phyloP scores from a whole-genome alignment of 1,140 invertebrate genomes.

The Zelostemma sp. region DNA sequence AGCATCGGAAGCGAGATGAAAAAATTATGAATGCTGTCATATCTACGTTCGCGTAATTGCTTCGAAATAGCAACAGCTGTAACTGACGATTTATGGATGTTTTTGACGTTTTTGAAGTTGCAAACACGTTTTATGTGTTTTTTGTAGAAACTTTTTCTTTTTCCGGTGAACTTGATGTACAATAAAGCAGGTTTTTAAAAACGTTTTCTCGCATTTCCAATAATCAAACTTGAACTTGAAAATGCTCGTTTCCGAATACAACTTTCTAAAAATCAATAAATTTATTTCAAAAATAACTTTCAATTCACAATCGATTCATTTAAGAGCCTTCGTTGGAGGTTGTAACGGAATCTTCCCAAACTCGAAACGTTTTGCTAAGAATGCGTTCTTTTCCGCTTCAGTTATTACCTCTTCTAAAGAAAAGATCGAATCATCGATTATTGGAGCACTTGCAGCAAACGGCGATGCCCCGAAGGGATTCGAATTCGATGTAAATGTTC shows the following conservation, averaged over 20 bases:
- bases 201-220: too few relatives aligned
- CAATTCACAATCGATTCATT: slow-evolving; percentile 27
- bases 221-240: too few relatives aligned
- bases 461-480: slow-evolving; percentile 46
- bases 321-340: slow-evolving; percentile 62
- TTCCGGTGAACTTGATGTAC: too few relatives aligned
- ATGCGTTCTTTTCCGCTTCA: slow-evolving; percentile 59
- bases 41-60: slow-evolving; percentile 13
- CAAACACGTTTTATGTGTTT: too few relatives aligned
- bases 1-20: slow-evolving; percentile 68
- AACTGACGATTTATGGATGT: slow-evolving; percentile 2
- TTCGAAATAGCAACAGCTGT: slow-evolving; percentile 13
- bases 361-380: slow-evolving; percentile 51
- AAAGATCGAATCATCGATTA: slow-evolving; percentile 57
- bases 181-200: too few relatives aligned
- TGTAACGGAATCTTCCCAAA: slow-evolving; percentile 60
- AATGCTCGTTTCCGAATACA: too few relatives aligned
- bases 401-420: slow-evolving; percentile 52
- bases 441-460: slow-evolving; percentile 25
- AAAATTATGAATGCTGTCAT: slow-evolving; percentile 61
- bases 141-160: too few relatives aligned
- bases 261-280: not conserved
- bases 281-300: not conserved
- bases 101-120: not conserved
- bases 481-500: slow-evolving; percentile 1